Evolutionary conservation across 2,888 invertebrate species (phyloP).

Genomic region (Zaprionus bogoriensis): DNA sequence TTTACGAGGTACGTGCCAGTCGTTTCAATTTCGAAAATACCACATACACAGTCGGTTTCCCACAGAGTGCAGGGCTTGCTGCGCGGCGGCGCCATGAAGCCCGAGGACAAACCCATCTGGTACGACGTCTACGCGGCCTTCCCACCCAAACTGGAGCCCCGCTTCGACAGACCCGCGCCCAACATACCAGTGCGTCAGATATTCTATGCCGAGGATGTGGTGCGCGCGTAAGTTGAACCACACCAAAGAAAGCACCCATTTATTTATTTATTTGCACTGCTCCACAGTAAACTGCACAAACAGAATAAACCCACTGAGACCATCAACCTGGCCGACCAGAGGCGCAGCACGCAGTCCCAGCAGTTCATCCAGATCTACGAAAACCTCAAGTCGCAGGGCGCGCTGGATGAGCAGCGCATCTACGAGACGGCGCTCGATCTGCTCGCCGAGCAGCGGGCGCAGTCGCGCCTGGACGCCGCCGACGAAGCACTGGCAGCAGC

Average conservation of each 20-base stretch:
- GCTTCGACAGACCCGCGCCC: conserved; percentile 87
- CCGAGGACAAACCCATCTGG: conserved; percentile 95
- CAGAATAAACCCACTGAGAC: conserved; percentile 85
- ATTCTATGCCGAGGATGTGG: conserved; percentile 91
- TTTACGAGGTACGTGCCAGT: conserved; percentile 85
- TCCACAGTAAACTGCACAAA: conserved; percentile 87
- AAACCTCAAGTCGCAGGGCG: conserved; percentile 84
- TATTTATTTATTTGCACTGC: background rate
- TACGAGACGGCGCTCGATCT: conserved; percentile 83
- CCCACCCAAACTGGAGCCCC: conserved; percentile 93
- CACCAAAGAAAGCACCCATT: background rate
- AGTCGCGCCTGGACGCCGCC: conserved; percentile 27
- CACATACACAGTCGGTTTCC: background rate
- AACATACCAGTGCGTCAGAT: conserved; percentile 87
- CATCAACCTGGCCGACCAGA: conserved; percentile 84
- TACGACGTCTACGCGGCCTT: conserved; percentile 94
- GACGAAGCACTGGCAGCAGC: conserved; percentile 29
- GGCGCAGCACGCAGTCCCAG: conserved; percentile 83
- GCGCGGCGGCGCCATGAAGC: conserved; percentile 89
- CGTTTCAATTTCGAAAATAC: fast-evolving
- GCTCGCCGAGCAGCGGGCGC: conserved; percentile 77
- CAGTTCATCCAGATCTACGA: conserved; percentile 86
- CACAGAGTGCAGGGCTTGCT: conserved; percentile 89
- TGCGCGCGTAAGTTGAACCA: conserved; percentile 89
- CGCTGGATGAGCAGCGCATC: conserved; percentile 84